These are phyloP conservation scores for Drosophila parvula DNA, from an alignment of 1,140 invertebrate genomes.

Conservation along the genomic window DNA sequence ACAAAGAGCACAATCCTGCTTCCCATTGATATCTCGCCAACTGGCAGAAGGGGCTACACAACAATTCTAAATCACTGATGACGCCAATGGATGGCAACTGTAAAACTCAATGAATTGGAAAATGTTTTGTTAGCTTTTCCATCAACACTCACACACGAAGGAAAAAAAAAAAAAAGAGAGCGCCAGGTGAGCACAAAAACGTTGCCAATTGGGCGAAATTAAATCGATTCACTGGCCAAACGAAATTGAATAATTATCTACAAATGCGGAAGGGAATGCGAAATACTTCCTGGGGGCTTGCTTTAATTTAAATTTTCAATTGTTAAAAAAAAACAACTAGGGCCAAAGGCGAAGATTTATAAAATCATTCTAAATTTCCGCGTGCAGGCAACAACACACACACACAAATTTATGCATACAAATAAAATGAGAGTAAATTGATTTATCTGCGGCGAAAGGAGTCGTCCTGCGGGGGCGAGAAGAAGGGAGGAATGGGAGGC, in stretches of 20 bases:
- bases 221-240: conserved; percentile 40
- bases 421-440: conserved; percentile 81
- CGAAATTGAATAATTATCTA: conserved; percentile 76
- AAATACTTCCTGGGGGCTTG: conserved; percentile 36
- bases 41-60: conserved; percentile 34
- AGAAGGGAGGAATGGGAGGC: background rate
- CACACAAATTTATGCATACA: conserved; percentile 75
- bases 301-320: conserved; percentile 55
- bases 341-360: conserved; percentile 54
- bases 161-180: background rate
- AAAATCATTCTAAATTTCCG: conserved; percentile 67
- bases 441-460: conserved; percentile 69
- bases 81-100: conserved; percentile 66
- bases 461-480: conserved; percentile 3
- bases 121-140: conserved; percentile 79
- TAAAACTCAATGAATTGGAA: conserved; percentile 84
- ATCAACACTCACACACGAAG: conserved; percentile 62
- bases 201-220: conserved; percentile 41
- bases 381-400: conserved; percentile 17
- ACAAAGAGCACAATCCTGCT: conserved; percentile 60
- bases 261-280: conserved; percentile 28
- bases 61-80: conserved; percentile 58
- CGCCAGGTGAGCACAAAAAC: conserved; percentile 49
- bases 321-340: conserved; percentile 4
- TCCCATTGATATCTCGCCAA: conserved; percentile 41